These are phyloP conservation scores for Trichonephila clavipes DNA, from an alignment of 1,140 invertebrate genomes.

Conservation along the genomic window DNA sequence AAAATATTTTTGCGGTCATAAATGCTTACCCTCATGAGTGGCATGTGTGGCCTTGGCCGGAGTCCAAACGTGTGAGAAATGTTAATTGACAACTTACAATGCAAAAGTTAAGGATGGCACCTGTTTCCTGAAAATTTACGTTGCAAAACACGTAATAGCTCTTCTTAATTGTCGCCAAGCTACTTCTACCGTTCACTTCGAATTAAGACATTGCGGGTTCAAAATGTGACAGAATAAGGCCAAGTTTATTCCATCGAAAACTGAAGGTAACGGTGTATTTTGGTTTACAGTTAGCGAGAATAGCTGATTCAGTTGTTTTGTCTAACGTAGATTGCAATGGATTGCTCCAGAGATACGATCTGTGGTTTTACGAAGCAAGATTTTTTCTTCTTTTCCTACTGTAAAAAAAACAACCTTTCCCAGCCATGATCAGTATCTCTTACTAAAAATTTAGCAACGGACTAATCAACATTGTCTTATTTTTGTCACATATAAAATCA, in stretches of 20 bases:
- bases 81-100: conserved; percentile 57
- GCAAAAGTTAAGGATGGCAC: conserved; percentile 46
- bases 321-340: not conserved
- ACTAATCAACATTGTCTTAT: no score
- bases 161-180: not conserved
- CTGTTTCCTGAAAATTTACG: conserved; percentile 46
- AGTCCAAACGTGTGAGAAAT: not conserved
- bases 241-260: conserved; percentile 15
- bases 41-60: conserved; percentile 29
- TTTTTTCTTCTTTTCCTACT: not conserved
- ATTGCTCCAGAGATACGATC: conserved; percentile 15
- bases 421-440: no score
- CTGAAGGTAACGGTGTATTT: not conserved
- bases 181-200: not conserved
- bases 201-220: not conserved
- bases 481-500: no score
- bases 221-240: not conserved
- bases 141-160: conserved; percentile 19
- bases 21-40: not conserved
- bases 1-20: conserved; percentile 1
- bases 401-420: not conserved
- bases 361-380: not conserved
- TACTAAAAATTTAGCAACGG: no score
- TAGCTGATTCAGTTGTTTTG: not conserved
- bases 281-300: not conserved